Base-by-base conservation (phyloP, 2,113 vertebrate species). In the Epinephelus moara region DNA sequence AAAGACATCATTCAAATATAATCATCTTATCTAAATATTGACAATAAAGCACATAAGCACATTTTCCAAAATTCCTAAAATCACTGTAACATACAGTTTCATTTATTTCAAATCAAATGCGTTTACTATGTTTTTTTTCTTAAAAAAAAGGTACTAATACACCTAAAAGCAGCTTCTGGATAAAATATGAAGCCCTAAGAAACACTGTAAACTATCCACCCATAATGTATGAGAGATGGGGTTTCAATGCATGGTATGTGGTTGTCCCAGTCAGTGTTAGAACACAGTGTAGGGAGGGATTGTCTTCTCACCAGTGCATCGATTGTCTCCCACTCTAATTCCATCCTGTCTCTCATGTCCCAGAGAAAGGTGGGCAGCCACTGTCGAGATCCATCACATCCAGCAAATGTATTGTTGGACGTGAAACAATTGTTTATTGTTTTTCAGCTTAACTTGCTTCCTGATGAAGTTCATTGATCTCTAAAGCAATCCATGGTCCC, bases 401-500 rank as follows among this genome's bases (percentile, higher is more conserved):
- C 53, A 57, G 82, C 75, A 79, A 81, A 90, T 80, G 78, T 55
- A 80, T 75, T 82, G 85, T 55, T 75, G 85, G 72, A 87, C 50
- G 50, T 72, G 77, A 71, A 92, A 87, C 88, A 91, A 90, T 88
- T 92, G 90, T 93, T 94, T 92, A 90, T 75, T 90, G 62, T 93
- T 93, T 90, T 89, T 77, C 68, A 69, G 81, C 87, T 85, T 85
- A 84, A 87, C 88, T 84, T 84, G 83, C 82, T 86, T 87, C 85
- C 85, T 90, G 88, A 92, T 93, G 90, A 91, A 88, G 86, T 88
- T 85, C 93, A 94, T 94, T 91, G 93, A 94, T 94, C 90, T 73
- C 37, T 30, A 53, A 89, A 82, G 50, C 74, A 79, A 91, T 90
- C 86, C 81, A 57, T 53, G 73, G n/a, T 84, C 59, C 70, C 64